phyloP scores from a whole-genome alignment of 2,888 invertebrate species.

The Phengaris alcon region DNA sequence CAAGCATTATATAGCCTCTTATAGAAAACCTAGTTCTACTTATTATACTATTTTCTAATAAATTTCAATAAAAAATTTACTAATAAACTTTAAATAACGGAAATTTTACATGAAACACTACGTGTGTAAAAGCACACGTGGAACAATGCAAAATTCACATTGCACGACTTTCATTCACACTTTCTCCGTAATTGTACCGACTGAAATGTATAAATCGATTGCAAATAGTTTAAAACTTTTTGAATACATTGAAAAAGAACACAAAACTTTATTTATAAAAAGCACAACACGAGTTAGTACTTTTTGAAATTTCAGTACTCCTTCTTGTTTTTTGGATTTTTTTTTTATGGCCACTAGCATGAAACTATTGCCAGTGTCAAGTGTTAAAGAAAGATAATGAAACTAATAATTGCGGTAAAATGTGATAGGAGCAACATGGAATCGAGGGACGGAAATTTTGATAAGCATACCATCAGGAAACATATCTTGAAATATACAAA shows the following conservation, averaged over 20 bases:
- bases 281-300: background rate
- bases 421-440: too few species aligned
- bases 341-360: too few species aligned
- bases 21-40: background rate
- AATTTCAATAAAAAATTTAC: background rate
- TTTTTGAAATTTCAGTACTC: background rate
- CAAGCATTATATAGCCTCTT: background rate
- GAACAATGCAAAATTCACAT: background rate
- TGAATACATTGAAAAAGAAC: background rate
- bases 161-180: background rate
- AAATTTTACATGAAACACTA: background rate
- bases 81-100: background rate
- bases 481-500: too few species aligned
- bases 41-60: background rate
- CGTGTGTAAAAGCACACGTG: conserved; percentile 14
- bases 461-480: too few species aligned
- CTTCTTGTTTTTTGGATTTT: too few species aligned
- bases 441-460: too few species aligned
- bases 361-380: too few species aligned
- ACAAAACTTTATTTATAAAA: background rate
- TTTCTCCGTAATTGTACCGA: background rate
- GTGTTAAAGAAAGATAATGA: too few species aligned
- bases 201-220: background rate
- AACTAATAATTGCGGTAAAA: too few species aligned
- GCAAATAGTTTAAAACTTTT: background rate